Percentiles rank a stretch among this genome's conserved stretches.
These are phyloP conservation scores for Saccopteryx leptura DNA, from an alignment of 2,113 vertebrate species.

Conservation along the genomic window DNA sequence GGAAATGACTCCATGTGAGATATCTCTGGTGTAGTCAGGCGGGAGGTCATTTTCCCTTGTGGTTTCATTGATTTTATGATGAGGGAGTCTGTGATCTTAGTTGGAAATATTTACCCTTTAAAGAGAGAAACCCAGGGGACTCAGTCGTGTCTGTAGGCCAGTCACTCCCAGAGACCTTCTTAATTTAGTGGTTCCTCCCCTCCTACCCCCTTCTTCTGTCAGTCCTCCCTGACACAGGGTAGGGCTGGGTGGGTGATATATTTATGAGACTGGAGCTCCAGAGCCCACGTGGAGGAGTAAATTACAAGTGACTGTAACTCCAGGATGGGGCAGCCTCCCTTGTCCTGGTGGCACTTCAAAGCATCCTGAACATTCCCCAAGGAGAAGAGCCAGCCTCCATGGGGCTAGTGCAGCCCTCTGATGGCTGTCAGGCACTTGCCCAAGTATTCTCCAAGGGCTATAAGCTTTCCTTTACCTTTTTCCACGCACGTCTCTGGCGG, in stretches of 20 bases:
- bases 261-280: constrained; percentile 53
- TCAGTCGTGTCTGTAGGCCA: constrained; percentile 45
- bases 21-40: constrained; percentile 81
- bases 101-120: constrained; percentile 76
- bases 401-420: background rate
- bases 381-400: background rate
- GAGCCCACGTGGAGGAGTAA: constrained; percentile 69
- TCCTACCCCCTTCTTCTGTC: background rate
- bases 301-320: constrained; percentile 64
- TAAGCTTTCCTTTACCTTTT: background rate
- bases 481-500: background rate
- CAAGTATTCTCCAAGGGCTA: background rate
- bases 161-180: constrained; percentile 78
- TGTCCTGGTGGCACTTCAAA: constrained; percentile 78
- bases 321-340: constrained; percentile 62
- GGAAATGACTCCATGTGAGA: constrained; percentile 51
- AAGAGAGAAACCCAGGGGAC: constrained; percentile 54
- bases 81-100: constrained; percentile 80
- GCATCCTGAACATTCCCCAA: constrained; percentile 46
- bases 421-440: background rate
- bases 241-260: constrained; percentile 68
- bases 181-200: constrained; percentile 81
- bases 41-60: constrained; percentile 71
- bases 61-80: constrained; percentile 82
- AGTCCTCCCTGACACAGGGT: constrained; percentile 51